Percentiles rank a stretch among this genome's conserved stretches.
Evolutionary conservation across 2,797 vertebrate species (phyloP).

Genomic region (Ceryle rudis): DNA sequence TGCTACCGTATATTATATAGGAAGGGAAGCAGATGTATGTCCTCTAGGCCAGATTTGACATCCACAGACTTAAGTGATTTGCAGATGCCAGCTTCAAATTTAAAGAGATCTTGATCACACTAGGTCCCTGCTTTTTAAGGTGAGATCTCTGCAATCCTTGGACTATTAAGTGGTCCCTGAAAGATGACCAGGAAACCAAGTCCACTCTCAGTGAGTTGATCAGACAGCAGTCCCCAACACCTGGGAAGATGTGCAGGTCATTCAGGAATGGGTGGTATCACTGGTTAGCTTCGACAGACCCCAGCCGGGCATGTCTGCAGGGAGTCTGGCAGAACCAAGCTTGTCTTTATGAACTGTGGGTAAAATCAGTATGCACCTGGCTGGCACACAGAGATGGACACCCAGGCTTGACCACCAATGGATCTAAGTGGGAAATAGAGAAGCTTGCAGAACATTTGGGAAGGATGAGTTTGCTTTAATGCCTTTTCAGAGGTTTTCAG

Average conservation of each 20-base stretch:
- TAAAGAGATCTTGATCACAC: neutral
- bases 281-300: neutral
- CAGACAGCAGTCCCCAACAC: neutral
- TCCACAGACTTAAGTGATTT: neutral
- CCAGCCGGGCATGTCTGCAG: neutral
- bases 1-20: conserved; percentile 33
- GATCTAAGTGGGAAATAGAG: neutral
- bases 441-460: neutral
- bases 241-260: accelerated
- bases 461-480: neutral
- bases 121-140: neutral
- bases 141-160: neutral
- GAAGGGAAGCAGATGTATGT: conserved; percentile 5
- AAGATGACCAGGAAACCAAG: neutral
- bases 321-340: neutral
- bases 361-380: neutral
- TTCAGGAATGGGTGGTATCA: neutral
- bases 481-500: neutral
- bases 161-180: neutral
- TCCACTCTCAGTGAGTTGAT: neutral
- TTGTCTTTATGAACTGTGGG: neutral
- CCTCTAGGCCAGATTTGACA: neutral
- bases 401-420: neutral
- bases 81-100: neutral
- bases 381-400: accelerated